Evolutionary conservation across 2,797 vertebrate species (phyloP).

Genomic region (Vultur gryphus): DNA sequence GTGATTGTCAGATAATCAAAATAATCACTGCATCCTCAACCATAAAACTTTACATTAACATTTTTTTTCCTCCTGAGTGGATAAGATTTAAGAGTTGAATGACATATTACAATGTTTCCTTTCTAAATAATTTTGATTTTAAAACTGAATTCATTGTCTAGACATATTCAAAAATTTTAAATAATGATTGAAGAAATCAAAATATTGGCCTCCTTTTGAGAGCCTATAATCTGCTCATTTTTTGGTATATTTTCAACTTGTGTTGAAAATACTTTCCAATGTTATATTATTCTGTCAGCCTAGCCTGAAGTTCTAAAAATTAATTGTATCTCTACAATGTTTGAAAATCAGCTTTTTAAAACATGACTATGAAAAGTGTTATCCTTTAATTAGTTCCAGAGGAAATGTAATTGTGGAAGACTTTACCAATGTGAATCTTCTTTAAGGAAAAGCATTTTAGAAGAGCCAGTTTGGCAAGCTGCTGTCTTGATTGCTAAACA

Average conservation of each 20-base stretch:
- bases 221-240: neutral
- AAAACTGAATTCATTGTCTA: neutral
- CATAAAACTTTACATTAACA: neutral
- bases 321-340: neutral
- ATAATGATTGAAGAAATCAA: neutral
- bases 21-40: neutral
- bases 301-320: neutral
- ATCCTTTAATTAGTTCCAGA: neutral
- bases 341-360: slow-evolving; percentile 1
- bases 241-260: neutral
- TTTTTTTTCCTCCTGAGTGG: neutral
- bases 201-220: neutral
- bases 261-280: neutral
- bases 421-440: neutral
- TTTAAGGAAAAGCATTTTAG: neutral
- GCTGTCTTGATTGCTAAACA: neutral
- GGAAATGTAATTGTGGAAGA: neutral
- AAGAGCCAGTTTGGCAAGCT: neutral
- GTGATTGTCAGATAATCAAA: neutral
- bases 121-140: neutral
- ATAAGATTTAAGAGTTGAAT: neutral
- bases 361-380: neutral
- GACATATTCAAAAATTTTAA: neutral
- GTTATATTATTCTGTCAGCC: neutral
- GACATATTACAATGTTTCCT: neutral